A percentile compares a stretch with the other conserved stretches of the same genome.
Evolutionary conservation across 2,888 invertebrate species (phyloP).

Genomic region (Digitonthophagus gazella): DNA sequence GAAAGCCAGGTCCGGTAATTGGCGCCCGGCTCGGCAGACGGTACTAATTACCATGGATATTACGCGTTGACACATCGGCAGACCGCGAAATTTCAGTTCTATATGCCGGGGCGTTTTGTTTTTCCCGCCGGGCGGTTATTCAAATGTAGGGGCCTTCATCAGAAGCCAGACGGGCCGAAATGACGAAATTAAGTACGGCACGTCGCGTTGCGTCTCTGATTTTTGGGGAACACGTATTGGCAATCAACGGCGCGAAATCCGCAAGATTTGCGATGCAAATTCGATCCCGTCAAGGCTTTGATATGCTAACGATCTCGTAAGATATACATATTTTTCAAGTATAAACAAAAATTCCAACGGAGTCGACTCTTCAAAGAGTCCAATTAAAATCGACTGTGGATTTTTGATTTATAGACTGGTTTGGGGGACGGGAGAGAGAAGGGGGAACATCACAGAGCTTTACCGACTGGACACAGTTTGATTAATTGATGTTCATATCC

Average conservation of each 20-base stretch:
- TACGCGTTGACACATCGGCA: slow-evolving; percentile 14
- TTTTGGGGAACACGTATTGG: not conserved
- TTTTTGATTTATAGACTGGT: not conserved
- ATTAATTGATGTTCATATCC: not conserved
- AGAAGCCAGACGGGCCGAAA: not conserved
- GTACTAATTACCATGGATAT: slow-evolving; percentile 13
- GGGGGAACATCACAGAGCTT: not conserved
- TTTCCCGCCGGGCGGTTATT: not conserved
- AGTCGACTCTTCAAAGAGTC: not conserved
- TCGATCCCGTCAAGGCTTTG: not conserved
- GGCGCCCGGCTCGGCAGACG: slow-evolving; percentile 1
- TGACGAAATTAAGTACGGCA: not conserved
- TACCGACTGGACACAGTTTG: not conserved
- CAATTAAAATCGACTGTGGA: not conserved
- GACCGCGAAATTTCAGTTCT: slow-evolving; percentile 15
- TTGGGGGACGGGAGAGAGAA: not conserved
- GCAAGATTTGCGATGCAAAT: not conserved
- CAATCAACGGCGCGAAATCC: not conserved
- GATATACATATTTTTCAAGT: not conserved
- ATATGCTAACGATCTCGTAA: not conserved
- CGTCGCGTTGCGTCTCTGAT: not conserved
- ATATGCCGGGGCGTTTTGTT: slow-evolving; percentile 3
- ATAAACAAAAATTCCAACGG: too few relatives aligned
- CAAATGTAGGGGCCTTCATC: not conserved
- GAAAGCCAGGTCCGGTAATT: slow-evolving; percentile 8